Percentiles rank a stretch among this genome's conserved stretches.
These are phyloP conservation scores for Parazoanthus swiftii DNA, from an alignment of 92 coral and sea anemone species.

Conservation along the genomic window DNA sequence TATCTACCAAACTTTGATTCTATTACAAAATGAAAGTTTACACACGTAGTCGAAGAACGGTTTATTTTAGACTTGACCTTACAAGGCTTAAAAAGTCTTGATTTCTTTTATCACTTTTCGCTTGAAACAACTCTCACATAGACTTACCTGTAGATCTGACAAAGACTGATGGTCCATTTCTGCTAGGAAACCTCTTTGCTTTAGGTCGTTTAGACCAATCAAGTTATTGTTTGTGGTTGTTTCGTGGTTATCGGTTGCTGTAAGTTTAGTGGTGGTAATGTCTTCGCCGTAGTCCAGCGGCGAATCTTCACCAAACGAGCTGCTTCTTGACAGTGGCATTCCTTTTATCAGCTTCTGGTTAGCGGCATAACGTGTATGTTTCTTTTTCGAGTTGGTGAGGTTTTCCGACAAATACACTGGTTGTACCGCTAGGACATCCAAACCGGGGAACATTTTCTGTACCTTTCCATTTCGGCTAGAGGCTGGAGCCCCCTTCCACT, in stretches of 20 bases:
- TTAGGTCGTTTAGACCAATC: not conserved
- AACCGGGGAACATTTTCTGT: constrained; percentile 23
- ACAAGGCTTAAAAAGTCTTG: too few species aligned
- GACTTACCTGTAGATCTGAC: constrained; percentile 27
- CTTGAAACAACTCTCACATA: too few species aligned
- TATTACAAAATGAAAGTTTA: too few species aligned
- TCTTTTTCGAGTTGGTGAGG: constrained; percentile 19
- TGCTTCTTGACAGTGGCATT: constrained; percentile 16
- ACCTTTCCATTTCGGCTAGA: constrained; percentile 26
- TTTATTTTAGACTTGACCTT: too few species aligned
- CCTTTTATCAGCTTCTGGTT: constrained; percentile 1
- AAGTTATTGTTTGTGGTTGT: constrained; percentile 21
- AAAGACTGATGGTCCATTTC: constrained; percentile 23
- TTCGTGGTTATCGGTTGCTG: not conserved
- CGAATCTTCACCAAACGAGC: constrained; percentile 5
- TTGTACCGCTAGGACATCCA: constrained; percentile 39
- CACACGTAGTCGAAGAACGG: too few species aligned
- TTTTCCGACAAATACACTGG: constrained; percentile 30
- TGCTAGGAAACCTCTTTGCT: not conserved
- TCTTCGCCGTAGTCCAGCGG: not conserved
- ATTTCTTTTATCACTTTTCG: too few species aligned
- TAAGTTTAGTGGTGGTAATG: not conserved
- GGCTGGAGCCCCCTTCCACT: constrained; percentile 53
- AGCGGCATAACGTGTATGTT: not conserved
- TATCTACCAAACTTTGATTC: too few species aligned